phyloP scores from a whole-genome alignment of 2,113 vertebrate genomes.

The Ictalurus furcatus region DNA sequence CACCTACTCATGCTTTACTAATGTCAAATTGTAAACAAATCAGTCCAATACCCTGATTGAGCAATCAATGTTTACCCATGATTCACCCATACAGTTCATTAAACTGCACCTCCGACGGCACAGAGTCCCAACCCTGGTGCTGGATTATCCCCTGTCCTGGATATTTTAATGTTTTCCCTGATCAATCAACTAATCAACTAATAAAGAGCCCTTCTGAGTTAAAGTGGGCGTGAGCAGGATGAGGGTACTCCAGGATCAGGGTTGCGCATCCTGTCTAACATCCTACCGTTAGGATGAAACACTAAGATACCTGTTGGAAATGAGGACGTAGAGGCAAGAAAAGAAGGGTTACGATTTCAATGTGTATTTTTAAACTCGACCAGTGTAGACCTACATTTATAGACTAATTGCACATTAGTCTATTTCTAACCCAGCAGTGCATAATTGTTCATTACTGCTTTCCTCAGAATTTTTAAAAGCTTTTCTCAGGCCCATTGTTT shows the following conservation, averaged over 20 bases:
- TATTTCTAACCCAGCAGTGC: background rate
- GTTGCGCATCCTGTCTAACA: too few species aligned
- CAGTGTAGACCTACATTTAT: background rate
- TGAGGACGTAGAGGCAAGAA: background rate
- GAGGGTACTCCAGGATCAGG: background rate
- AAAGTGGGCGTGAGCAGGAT: background rate
- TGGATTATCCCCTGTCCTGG: background rate
- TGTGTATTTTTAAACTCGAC: background rate
- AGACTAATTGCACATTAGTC: background rate
- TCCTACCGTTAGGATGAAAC: background rate
- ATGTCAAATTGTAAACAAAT: background rate
- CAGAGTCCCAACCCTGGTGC: background rate
- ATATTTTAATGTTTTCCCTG: background rate
- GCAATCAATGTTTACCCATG: background rate
- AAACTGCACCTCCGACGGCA: background rate
- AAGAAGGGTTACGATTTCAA: background rate
- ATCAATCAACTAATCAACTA: background rate
- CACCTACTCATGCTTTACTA: background rate
- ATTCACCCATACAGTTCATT: background rate
- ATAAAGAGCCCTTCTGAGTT: background rate
- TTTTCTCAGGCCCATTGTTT: too few species aligned
- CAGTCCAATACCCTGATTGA: background rate
- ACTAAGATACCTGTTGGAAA: constrained; percentile 35
- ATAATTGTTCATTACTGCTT: background rate
- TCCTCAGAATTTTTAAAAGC: background rate